Base-by-base conservation (phyloP, 2,797 vertebrate genomes). In the Argentina silus region DNA sequence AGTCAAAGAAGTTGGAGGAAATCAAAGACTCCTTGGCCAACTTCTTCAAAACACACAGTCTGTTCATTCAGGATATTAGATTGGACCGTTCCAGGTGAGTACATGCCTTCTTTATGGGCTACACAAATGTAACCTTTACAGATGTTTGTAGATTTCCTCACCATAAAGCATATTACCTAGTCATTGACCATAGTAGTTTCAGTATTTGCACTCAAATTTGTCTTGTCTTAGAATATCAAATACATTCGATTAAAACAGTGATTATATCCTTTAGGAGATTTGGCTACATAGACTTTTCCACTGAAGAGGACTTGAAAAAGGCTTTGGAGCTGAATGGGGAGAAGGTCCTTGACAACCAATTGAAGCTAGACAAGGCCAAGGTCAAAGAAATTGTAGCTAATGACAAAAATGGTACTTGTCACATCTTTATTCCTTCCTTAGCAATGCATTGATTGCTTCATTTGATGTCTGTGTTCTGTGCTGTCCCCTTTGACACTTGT, bases 241-340 rank as follows among this genome's bases (percentile, higher is more conserved):
- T 36, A 36, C 4, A n/a, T 36, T 36, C 1, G 27, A 4, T 36
- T 36, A 36, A 36, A 36, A 36, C 27, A 36, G 27, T 36, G 27
- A 36, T 36, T 36, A 0, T 19, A 23, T 68, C 3, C 84, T 78
- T 64, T 79, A 98, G 97, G 86, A 96, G 93, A 72, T 95, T 96
- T 0, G 97, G 96, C 12, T 94, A 95, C 6, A 92, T 96, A 56
- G 96, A 98, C 76, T 93, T 99, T 74, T 87, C 91, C 61, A 93
- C 95, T 47, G 91, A 95, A 69, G 94, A 97, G 76, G 96, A 99
- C 59, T 44, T 96, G 82, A 94, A 92, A 55, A 95, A 97, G 89
- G 96, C 95, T n/a, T 91, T 98, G 75, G 89, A 90, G 2, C 86
- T 98, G 47, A 93, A 94, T 36, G 96, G 96, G 36, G 94, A 95